Conservation (phyloP, 2,888 invertebrate genomes). For the Sarcophaga rosellei region DNA sequence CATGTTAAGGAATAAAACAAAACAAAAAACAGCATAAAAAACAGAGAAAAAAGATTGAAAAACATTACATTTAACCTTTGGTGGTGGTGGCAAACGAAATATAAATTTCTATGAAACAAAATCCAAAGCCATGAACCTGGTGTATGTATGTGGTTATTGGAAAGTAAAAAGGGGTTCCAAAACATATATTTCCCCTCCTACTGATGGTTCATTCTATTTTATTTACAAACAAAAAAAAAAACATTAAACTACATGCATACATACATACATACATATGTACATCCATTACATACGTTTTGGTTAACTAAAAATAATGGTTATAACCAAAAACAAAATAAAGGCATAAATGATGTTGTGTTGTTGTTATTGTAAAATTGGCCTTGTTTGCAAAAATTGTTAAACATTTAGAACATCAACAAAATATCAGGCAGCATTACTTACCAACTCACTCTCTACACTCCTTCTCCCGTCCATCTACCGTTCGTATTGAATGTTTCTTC, state of each 20-base stretch:
- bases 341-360: not conserved
- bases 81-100: conserved; percentile 47
- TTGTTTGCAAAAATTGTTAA: conserved; percentile 67
- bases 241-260: too few species aligned
- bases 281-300: too few species aligned
- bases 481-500: conserved; percentile 27
- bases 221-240: not conserved
- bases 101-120: conserved; percentile 45
- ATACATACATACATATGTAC: too few species aligned
- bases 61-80: conserved; percentile 67
- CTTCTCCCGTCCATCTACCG: not conserved
- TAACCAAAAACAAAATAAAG: not conserved
- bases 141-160: not conserved
- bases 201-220: conserved; percentile 38
- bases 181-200: not conserved
- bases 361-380: conserved; percentile 62
- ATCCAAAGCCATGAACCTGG: conserved; percentile 41
- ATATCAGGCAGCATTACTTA: conserved; percentile 35
- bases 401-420: conserved; percentile 67
- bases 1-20: conserved; percentile 44
- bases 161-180: conserved; percentile 16
- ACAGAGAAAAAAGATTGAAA: conserved; percentile 31
- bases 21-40: not conserved
- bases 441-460: not conserved
- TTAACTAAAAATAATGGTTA: conserved; percentile 18